Percentiles rank a stretch among this genome's conserved stretches.
Evolutionary conservation across 1,140 invertebrate species (phyloP).

Genomic region (Drosophila aff.): DNA sequence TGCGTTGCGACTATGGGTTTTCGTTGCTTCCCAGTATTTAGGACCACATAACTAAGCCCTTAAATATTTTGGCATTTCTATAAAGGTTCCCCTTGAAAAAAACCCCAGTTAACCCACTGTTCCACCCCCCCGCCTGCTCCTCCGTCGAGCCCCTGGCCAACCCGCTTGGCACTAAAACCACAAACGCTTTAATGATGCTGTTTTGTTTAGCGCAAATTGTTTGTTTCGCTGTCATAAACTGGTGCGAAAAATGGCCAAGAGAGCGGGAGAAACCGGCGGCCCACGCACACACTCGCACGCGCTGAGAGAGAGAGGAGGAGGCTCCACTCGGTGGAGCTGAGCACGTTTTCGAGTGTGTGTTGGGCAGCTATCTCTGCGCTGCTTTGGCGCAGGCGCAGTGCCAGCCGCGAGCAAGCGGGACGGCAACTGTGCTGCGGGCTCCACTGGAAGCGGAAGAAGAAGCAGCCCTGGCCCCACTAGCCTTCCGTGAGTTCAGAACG

Average conservation of each 20-base stretch:
- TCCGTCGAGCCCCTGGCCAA: conserved; percentile 30
- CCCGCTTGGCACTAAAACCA: conserved; percentile 79
- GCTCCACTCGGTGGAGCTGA: conserved; percentile 47
- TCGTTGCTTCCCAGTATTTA: neutral
- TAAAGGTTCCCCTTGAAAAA: neutral
- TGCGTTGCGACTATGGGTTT: no score
- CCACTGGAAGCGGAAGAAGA: conserved; percentile 61
- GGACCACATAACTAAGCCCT: neutral
- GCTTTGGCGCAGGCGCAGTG: conserved; percentile 71
- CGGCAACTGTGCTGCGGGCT: conserved; percentile 26
- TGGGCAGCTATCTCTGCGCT: conserved; percentile 50
- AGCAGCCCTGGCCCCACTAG: conserved; percentile 42
- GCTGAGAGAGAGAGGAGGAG: conserved; percentile 21
- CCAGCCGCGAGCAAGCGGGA: conserved; percentile 47
- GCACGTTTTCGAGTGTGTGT: conserved; percentile 53
- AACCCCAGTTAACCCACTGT: conserved; percentile 11
- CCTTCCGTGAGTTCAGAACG: conserved; percentile 40
- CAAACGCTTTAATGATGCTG: conserved; percentile 84
- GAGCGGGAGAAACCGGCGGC: conserved; percentile 43
- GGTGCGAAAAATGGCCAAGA: conserved; percentile 82
- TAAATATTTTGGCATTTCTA: neutral
- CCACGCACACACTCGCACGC: conserved; percentile 11
- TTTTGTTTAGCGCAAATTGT: conserved; percentile 84
- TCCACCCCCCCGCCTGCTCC: neutral
- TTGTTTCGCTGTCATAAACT: conserved; percentile 84